Evolutionary conservation across 2,113 vertebrate genomes (phyloP), one percentile per base, ranked within the genome.

Genomic region (Murina feae): DNA sequence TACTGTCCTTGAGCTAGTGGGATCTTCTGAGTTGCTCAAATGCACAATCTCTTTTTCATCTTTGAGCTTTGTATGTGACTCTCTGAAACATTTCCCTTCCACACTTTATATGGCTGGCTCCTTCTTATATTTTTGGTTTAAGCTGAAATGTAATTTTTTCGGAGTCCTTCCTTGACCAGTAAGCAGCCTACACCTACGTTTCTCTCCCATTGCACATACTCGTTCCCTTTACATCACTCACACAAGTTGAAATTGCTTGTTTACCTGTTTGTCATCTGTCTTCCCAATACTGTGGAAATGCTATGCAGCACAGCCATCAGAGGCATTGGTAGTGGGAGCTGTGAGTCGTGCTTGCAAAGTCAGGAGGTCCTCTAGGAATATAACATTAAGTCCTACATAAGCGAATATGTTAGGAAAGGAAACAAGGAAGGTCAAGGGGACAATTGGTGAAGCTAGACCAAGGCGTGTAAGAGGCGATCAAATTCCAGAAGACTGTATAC

Each of bases 371-470:
- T 63, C 49, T 39, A 68, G 68, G 49, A 93, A 94, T 44, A 74
- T n/a, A 87, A 35, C 18, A 82, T 71, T 44, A 74, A 96, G 60
- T 65, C 37, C 47, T 79, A 74, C 25, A 51, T 75, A 91, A 83
- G 55, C 32, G 42, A 68, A 84, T 23, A 16, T 74, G 39, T 30
- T 65, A 68, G 47, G 53, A 89, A 30, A 88, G 30, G 9, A 79
- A 89, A 88, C 39, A 25, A 88, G 39, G 30, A 91, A 90, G 42
- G 47, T 93, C 55, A 90, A 90, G 25, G n/a, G 35, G 51, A 86
- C 47, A 94, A 58, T 12, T 78, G 32, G 30, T 47, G 23, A 79
- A 91, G 37, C 20, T 81, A 16, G 37, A 66, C 12, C 51, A 94
- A 95, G 88, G 66, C 35, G 63, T 37, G 20, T 83, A 76, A 35